Conservation (phyloP, 2,797 vertebrate genomes). For the Oreortyx pictus region DNA sequence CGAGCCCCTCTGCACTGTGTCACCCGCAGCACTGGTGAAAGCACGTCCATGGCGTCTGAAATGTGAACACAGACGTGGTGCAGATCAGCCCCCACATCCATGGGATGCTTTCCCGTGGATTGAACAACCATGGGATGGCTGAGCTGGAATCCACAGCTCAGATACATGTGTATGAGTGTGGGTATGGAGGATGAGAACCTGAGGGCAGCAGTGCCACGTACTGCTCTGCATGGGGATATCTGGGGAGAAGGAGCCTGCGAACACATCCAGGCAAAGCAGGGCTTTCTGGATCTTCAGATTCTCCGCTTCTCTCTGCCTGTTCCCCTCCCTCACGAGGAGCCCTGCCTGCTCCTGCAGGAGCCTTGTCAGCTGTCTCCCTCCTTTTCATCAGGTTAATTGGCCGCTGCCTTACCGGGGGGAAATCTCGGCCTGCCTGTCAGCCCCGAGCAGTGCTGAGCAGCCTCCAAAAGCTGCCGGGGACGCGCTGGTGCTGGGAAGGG, state of each 20-base stretch:
- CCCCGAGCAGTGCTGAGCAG: not conserved
- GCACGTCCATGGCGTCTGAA: not conserved
- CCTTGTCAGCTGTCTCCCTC: not conserved
- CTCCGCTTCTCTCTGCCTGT: not conserved
- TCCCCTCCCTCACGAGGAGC: not conserved
- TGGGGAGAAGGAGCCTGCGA: not conserved
- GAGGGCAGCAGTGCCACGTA: rapidly evolving
- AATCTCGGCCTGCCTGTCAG: slow-evolving; percentile 35
- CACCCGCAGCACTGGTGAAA: not conserved
- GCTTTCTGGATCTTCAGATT: not conserved
- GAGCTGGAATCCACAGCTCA: not conserved
- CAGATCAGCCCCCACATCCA: rapidly evolving
- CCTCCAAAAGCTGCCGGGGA: not conserved
- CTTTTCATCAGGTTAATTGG: slow-evolving; percentile 13
- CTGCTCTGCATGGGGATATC: not conserved
- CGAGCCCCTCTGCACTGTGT: not conserved
- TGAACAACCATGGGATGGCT: not conserved
- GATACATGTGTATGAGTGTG: not conserved
- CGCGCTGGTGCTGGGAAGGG: not conserved
- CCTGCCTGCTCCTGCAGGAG: not conserved
- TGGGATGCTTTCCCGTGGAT: rapidly evolving
- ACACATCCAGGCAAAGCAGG: rapidly evolving
- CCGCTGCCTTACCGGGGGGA: rapidly evolving
- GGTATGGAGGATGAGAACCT: not conserved
- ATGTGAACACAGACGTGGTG: rapidly evolving